Evolutionary conservation across 2,888 invertebrate species (phyloP).

Genomic region (Helobdella robusta): DNA sequence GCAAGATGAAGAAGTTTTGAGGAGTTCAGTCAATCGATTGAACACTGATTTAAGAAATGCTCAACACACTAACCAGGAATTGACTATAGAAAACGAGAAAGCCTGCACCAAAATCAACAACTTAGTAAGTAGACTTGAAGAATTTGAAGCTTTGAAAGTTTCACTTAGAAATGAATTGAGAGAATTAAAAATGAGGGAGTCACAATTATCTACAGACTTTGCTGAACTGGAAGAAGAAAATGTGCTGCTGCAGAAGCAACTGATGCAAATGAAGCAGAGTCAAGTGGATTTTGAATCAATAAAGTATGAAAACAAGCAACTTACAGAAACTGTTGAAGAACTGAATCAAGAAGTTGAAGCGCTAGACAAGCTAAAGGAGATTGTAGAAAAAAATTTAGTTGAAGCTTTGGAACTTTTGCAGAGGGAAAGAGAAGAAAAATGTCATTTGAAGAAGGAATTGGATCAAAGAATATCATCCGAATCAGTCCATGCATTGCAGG

Average conservation of each 20-base stretch:
- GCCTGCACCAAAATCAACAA: constrained; percentile 49
- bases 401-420: constrained; percentile 88
- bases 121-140: constrained; percentile 35
- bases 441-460: constrained; percentile 47
- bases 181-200: constrained; percentile 82
- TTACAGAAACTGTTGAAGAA: constrained; percentile 71
- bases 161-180: constrained; percentile 59
- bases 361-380: constrained; percentile 74
- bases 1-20: constrained; percentile 85
- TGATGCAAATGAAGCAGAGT: constrained; percentile 78
- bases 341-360: constrained; percentile 83
- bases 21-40: constrained; percentile 71
- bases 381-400: constrained; percentile 89
- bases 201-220: constrained; percentile 79
- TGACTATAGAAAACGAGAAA: constrained; percentile 77
- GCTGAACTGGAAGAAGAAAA: constrained; percentile 96
- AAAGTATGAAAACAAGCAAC: constrained; percentile 84
- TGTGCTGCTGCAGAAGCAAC: constrained; percentile 89
- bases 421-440: constrained; percentile 86
- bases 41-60: constrained; percentile 43
- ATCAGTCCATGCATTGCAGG: constrained; percentile 50
- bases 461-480: constrained; percentile 48
- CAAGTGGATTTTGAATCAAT: constrained; percentile 96
- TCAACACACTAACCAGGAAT: constrained; percentile 53
- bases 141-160: constrained; percentile 42